A percentile compares a stretch with the other conserved stretches of the same genome.
phyloP scores from a whole-genome alignment of 2,797 vertebrate genomes.

The Pangasius mekongensis region DNA sequence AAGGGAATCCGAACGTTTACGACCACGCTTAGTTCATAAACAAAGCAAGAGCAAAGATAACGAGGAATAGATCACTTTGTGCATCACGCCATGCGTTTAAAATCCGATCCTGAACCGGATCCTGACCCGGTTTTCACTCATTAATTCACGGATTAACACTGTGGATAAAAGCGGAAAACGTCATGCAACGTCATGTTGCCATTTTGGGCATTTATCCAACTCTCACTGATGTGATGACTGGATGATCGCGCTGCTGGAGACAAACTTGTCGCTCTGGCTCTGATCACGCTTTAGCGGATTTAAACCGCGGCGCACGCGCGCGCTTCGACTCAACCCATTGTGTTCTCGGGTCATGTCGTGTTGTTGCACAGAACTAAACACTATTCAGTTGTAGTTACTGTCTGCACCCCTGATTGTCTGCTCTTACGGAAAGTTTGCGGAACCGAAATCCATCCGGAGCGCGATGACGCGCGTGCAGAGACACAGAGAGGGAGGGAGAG shows the following conservation, averaged over 20 bases:
- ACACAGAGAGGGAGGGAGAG: conserved; percentile 54
- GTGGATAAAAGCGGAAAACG: background rate
- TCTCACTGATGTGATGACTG: background rate
- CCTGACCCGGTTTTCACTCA: background rate
- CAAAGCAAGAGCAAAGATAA: background rate
- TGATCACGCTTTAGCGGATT: background rate
- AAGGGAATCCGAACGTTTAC: background rate
- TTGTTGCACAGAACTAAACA: background rate
- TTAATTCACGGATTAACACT: background rate
- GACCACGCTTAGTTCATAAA: background rate
- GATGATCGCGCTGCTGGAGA: background rate
- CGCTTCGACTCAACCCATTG: background rate
- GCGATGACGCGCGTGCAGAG: conserved; percentile 54
- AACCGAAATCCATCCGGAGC: conserved; percentile 19
- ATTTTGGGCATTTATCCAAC: background rate
- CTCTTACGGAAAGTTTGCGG: background rate
- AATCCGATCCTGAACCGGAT: conserved; percentile 5
- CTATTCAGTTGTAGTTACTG: background rate
- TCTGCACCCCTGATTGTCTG: background rate
- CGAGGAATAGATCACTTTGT: background rate
- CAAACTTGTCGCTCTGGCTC: background rate
- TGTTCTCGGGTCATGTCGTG: background rate
- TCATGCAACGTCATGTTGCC: background rate
- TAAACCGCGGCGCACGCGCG: background rate
- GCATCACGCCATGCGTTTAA: conserved; percentile 11